phyloP scores from a whole-genome alignment of 2,888 invertebrate genomes.

The Heliconius ethilla region DNA sequence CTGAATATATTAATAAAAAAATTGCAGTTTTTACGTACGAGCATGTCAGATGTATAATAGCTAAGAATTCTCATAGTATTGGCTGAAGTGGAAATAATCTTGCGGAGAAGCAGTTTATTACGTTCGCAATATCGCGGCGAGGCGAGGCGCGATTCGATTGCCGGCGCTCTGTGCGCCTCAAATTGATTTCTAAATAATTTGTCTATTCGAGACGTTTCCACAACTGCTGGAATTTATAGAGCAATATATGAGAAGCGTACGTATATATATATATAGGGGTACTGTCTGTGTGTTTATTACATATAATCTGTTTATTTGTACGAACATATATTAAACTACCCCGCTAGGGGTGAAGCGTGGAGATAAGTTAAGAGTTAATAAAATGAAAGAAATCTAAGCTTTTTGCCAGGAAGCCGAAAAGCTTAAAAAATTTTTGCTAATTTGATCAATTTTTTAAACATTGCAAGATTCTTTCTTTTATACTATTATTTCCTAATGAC shows the following conservation, averaged over 20 bases:
- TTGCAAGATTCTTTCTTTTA: not conserved
- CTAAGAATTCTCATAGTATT: conserved; percentile 52
- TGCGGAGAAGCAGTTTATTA: conserved; percentile 64
- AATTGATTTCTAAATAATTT: conserved; percentile 65
- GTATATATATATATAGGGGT: not conserved
- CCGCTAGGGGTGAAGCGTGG: no score
- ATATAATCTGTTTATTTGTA: not conserved
- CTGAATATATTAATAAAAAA: not conserved
- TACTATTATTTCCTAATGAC: not conserved
- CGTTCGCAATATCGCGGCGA: conserved; percentile 65
- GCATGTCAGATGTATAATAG: conserved; percentile 39
- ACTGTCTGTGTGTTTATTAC: conserved; percentile 10
- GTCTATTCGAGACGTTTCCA: conserved; percentile 45
- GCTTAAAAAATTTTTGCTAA: no score
- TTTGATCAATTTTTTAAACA: not conserved
- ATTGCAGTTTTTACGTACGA: conserved; percentile 27
- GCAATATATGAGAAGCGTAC: conserved; percentile 9
- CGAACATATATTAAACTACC: not conserved
- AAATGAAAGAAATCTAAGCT: not conserved
- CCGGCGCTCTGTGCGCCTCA: conserved; percentile 51
- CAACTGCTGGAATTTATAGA: conserved; percentile 35
- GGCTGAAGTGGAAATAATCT: conserved; percentile 66
- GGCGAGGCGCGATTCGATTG: conserved; percentile 53
- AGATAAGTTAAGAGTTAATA: not conserved
- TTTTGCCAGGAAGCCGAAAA: no score